Base-by-base conservation (phyloP, 2,888 invertebrate genomes). In the Peribatodes rhomboidaria region DNA sequence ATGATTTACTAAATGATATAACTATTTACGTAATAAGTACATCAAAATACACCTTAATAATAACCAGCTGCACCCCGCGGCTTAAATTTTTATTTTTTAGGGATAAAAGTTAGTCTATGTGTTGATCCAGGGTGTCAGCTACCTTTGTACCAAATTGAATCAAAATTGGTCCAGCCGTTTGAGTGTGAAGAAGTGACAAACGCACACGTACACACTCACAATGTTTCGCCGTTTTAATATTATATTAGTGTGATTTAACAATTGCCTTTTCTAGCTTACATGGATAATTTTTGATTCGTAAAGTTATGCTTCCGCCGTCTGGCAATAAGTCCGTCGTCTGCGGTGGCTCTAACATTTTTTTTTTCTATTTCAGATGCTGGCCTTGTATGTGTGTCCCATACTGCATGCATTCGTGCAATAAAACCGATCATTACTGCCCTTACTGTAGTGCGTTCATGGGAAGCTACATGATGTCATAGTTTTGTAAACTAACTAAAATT, bases 341-440 rank as follows among this genome's bases (percentile, higher is more conserved):
- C 27, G 27, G 6, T 27, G 27, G 6, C 27, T 4, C 2, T 27
- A 27, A 27, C 2, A 27, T 27, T 27, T 27, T 9, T 42, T 18
- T 42, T 14, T 52, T 52, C 44, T 59, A 50, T 69, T 71, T 57
- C 73, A 75, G 75, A 56, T 75, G 75, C 78, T 95, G 94, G 94
- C 94, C 94, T 1, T 94, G 94, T 50, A 77, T 94, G n/a, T 93
- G 94, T 49, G 65, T 95, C 14, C 95, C 95, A 0, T 95, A 95
- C 75, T 95, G 94, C 75, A 87, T 94, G 83, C 89, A 94, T 65
- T 91, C 94, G 13, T 95, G 94, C 73, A 90, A 89, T 73, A 94
- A 90, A 69, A 91, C 92, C n/a, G 93, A 94, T 67, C 95, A 95
- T 76, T 94, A 94, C 73, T 95, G 95, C 71, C 94, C 94, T 0